These are phyloP conservation scores for Melanotaenia maccullochi DNA, from an alignment of 2,797 vertebrate genomes.

Conservation along the genomic window DNA sequence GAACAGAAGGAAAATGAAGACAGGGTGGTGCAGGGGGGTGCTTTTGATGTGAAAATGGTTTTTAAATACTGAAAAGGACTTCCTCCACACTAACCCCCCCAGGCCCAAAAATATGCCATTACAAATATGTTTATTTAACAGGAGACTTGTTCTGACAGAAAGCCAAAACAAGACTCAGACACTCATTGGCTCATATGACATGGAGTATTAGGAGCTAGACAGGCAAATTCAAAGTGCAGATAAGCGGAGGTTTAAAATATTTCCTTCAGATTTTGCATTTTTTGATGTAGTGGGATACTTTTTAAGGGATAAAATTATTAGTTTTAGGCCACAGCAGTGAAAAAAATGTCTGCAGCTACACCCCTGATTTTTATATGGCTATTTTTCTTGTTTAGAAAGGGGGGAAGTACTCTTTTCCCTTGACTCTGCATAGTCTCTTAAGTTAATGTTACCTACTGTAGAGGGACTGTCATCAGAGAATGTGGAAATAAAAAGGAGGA, in stretches of 20 bases:
- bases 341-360: slow-evolving; percentile 32
- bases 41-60: slow-evolving; percentile 75
- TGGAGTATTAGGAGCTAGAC: slow-evolving; percentile 68
- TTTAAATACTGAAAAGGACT: slow-evolving; percentile 77
- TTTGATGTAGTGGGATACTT: slow-evolving; percentile 43
- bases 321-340: slow-evolving; percentile 34
- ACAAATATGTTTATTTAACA: slow-evolving; percentile 71
- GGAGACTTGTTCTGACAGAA: slow-evolving; percentile 78
- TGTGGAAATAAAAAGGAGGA: slow-evolving; percentile 54
- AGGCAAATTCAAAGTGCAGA: slow-evolving; percentile 53
- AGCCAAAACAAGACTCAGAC: slow-evolving; percentile 80
- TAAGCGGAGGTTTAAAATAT: slow-evolving; percentile 47
- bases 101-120: slow-evolving; percentile 78
- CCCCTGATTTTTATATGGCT: slow-evolving; percentile 13
- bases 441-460: slow-evolving; percentile 65
- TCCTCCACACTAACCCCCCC: slow-evolving; percentile 67
- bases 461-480: slow-evolving; percentile 70
- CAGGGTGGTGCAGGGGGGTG: slow-evolving; percentile 10
- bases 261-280: slow-evolving; percentile 51
- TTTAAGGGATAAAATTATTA: slow-evolving; percentile 36
- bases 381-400: too few relatives aligned
- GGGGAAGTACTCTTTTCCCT: not conserved
- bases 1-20: slow-evolving; percentile 16
- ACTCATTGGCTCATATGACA: slow-evolving; percentile 76
- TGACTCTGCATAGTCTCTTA: slow-evolving; percentile 32